These are phyloP conservation scores for Drosophila bocki DNA, from an alignment of 1,140 invertebrate species.

Conservation along the genomic window DNA sequence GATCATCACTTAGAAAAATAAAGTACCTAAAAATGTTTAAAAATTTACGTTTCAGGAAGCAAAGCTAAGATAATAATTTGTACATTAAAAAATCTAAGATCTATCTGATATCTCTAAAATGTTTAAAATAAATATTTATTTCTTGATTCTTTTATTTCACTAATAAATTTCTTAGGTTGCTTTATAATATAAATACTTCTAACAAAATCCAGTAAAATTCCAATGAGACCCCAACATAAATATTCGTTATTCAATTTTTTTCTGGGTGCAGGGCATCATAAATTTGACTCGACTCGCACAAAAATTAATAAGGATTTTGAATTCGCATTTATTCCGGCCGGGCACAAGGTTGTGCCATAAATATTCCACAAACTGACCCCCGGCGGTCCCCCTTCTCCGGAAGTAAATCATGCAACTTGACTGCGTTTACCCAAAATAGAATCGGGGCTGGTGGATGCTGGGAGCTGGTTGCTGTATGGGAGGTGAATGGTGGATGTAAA, in stretches of 20 bases:
- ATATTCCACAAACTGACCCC: slow-evolving; percentile 56
- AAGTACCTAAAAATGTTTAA: too few relatives aligned
- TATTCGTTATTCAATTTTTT: slow-evolving; percentile 1
- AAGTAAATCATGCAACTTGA: slow-evolving; percentile 79
- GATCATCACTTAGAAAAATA: background rate
- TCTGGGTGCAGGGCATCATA: slow-evolving; percentile 45
- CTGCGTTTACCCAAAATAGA: slow-evolving; percentile 56
- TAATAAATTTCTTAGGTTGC: background rate
- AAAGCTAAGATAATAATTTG: too few relatives aligned
- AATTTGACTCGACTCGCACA: slow-evolving; percentile 52
- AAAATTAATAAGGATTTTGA: slow-evolving; percentile 73
- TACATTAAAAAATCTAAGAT: too few relatives aligned
- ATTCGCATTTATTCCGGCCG: slow-evolving; percentile 39
- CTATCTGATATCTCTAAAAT: too few relatives aligned
- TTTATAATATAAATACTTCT: background rate
- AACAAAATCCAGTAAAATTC: background rate
- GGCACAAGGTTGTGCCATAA: slow-evolving; percentile 54
- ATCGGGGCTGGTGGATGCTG: slow-evolving; percentile 1
- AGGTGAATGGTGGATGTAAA: slow-evolving; percentile 37
- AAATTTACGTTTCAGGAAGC: background rate
- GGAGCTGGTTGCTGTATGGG: background rate
- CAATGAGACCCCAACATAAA: background rate
- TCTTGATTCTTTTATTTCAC: background rate
- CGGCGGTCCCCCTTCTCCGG: slow-evolving; percentile 34
- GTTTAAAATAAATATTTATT: background rate